Percentiles rank a stretch among this genome's conserved stretches.
Conservation (phyloP, 2,113 vertebrate species). For the Eudyptes chrysolophus region DNA sequence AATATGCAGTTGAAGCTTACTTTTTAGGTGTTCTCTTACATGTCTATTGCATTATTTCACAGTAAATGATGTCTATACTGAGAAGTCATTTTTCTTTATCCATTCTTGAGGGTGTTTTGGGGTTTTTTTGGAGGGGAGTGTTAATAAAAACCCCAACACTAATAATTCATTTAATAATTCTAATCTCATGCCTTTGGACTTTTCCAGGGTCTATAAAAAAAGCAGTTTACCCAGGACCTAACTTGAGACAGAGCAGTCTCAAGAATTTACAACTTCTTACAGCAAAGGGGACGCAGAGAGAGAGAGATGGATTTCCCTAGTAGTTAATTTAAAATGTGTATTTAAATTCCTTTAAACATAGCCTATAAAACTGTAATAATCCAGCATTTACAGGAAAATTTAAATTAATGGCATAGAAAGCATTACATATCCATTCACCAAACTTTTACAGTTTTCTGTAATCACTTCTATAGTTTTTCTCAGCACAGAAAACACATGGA, state of each 20-base stretch:
- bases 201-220: not conserved
- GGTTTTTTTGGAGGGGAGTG: rapidly evolving
- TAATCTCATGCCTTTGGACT: not conserved
- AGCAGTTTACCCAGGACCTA: not conserved
- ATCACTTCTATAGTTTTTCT: not conserved
- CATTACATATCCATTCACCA: not conserved
- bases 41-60: not conserved
- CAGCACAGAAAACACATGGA: not conserved
- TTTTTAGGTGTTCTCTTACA: not conserved
- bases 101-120: not conserved
- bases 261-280: not conserved
- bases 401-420: not conserved
- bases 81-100: not conserved
- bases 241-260: not conserved
- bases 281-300: not conserved
- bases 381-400: not conserved
- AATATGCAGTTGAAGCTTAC: not conserved
- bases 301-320: not conserved
- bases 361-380: not conserved
- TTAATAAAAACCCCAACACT: not conserved
- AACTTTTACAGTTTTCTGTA: not conserved
- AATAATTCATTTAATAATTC: not conserved
- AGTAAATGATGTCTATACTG: too few relatives aligned
- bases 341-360: not conserved
- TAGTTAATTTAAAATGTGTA: not conserved